Evolutionary conservation across 2,888 invertebrate genomes (phyloP).

Genomic region (Dastarcus helophoroides): DNA sequence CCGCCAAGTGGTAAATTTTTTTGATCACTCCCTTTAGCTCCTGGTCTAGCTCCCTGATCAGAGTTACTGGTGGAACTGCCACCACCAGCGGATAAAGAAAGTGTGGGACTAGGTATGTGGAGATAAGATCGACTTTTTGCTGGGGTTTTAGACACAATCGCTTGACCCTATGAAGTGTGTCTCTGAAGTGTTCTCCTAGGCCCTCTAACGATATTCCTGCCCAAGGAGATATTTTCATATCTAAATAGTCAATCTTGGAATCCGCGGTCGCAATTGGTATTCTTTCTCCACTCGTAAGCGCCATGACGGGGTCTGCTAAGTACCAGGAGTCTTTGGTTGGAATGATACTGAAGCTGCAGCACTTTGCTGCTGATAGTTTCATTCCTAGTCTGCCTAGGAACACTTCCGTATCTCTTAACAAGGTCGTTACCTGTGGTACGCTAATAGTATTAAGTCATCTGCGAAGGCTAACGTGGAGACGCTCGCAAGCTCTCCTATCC

Average conservation of each 20-base stretch:
- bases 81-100: slow-evolving; percentile 28
- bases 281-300: slow-evolving; percentile 15
- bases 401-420: slow-evolving; percentile 17
- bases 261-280: slow-evolving; percentile 15
- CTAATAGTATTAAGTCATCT: slow-evolving; percentile 29
- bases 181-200: too few species aligned
- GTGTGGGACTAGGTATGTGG: slow-evolving; percentile 30
- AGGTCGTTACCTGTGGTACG: slow-evolving; percentile 23
- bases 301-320: slow-evolving; percentile 18
- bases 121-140: slow-evolving; percentile 28
- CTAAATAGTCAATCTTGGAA: slow-evolving; percentile 23
- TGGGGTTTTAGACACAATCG: too few species aligned
- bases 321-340: slow-evolving; percentile 21
- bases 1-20: slow-evolving; percentile 22
- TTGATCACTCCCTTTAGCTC: slow-evolving; percentile 20
- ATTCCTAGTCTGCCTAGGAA: slow-evolving; percentile 22
- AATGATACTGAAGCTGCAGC: slow-evolving; percentile 15
- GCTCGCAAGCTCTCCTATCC: slow-evolving; percentile 6
- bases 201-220: too few species aligned
- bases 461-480: slow-evolving; percentile 30
- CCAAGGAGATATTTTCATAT: slow-evolving; percentile 24
- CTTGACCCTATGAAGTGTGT: too few species aligned
- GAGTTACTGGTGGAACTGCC: slow-evolving; percentile 16
- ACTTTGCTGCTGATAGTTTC: slow-evolving; percentile 13
- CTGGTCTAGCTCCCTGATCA: slow-evolving; percentile 18